phyloP scores from a whole-genome alignment of 2,797 vertebrate genomes.

The Gallinago stenura region DNA sequence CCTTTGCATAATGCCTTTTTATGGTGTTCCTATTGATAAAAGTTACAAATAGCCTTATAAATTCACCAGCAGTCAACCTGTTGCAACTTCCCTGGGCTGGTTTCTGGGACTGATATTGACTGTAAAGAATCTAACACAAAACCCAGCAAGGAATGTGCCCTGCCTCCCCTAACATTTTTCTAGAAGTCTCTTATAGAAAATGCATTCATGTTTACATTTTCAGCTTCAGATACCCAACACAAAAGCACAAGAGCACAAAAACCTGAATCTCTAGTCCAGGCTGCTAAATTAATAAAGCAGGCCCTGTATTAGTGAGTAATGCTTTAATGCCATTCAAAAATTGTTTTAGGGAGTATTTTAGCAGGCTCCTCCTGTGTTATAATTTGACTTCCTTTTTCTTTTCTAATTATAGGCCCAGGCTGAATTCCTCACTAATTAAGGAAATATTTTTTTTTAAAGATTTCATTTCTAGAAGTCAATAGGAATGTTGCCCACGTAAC shows the following conservation, averaged over 20 bases:
- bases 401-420: slow-evolving; percentile 15
- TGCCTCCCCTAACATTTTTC: slow-evolving; percentile 45
- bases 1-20: background rate
- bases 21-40: background rate
- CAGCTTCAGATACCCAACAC: slow-evolving; percentile 57
- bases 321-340: slow-evolving; percentile 13
- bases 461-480: slow-evolving; percentile 25
- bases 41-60: slow-evolving; percentile 33
- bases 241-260: slow-evolving; percentile 58
- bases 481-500: background rate
- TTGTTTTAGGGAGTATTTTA: slow-evolving; percentile 25
- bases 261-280: slow-evolving; percentile 28
- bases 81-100: background rate
- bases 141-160: slow-evolving; percentile 21
- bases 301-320: background rate
- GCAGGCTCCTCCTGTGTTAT: background rate
- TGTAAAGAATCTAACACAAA: slow-evolving; percentile 35
- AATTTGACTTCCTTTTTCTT: slow-evolving; percentile 35
- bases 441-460: background rate
- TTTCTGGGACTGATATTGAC: background rate
- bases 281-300: slow-evolving; percentile 57
- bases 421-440: slow-evolving; percentile 44
- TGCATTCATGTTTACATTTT: slow-evolving; percentile 53
- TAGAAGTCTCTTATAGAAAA: slow-evolving; percentile 31
- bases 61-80: slow-evolving; percentile 36